phyloP scores from a whole-genome alignment of 2,888 invertebrate genomes.

The Melanotus villosus region DNA sequence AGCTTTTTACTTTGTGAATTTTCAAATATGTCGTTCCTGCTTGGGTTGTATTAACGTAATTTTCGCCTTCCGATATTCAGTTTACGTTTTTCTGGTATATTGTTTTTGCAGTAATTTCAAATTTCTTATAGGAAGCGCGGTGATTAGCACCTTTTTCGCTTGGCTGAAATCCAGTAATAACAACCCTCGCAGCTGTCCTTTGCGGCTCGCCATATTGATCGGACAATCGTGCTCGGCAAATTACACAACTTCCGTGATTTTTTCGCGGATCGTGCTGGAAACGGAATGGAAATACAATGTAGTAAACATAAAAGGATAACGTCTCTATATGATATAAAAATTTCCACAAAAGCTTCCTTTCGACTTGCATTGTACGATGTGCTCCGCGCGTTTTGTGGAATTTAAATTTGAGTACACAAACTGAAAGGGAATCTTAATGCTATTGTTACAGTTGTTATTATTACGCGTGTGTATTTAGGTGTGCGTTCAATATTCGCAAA shows the following conservation, averaged over 20 bases:
- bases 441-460: constrained; percentile 18
- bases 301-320: constrained; percentile 27
- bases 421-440: constrained; percentile 10
- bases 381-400: constrained; percentile 6
- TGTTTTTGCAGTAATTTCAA: constrained; percentile 35
- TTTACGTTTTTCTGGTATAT: constrained; percentile 18
- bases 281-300: constrained; percentile 25
- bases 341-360: constrained; percentile 2
- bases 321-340: constrained; percentile 14
- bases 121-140: constrained; percentile 34
- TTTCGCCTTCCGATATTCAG: constrained; percentile 26
- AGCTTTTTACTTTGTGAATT: constrained; percentile 32
- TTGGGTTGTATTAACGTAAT: background rate
- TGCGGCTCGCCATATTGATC: constrained; percentile 40
- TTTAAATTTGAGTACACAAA: constrained; percentile 3
- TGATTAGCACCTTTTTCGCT: constrained; percentile 44
- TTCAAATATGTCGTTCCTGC: constrained; percentile 19
- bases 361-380: constrained; percentile 10
- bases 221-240: constrained; percentile 23
- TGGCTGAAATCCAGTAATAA: constrained; percentile 43
- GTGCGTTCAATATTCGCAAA: constrained; percentile 1
- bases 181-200: constrained; percentile 40
- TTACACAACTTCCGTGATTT: constrained; percentile 32
- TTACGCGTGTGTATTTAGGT: constrained; percentile 18
- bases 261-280: constrained; percentile 6